Evolutionary conservation across 2,797 vertebrate genomes (phyloP), one percentile per base, ranked within the genome.

Genomic region (Epinephelus malabaricus): DNA sequence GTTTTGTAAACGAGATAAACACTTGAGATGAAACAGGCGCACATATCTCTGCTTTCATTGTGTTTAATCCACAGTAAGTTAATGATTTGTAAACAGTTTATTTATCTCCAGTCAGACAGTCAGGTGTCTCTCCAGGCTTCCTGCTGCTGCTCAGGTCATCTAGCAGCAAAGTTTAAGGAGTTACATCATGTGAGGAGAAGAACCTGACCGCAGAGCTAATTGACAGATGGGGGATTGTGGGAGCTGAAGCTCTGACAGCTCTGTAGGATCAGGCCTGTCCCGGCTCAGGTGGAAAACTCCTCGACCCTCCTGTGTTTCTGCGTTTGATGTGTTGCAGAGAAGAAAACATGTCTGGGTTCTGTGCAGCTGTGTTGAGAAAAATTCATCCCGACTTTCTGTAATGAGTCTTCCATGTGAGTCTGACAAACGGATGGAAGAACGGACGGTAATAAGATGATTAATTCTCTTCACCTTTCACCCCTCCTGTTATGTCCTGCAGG

Each of bases 401-500:
- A 30, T 7, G 65, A 69, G 21, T 62, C 65, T n/a, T 23, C 38
- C 15, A 30, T 6, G 19, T 5, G 55, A 46, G 45, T 49, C 3
- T 3, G 50, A 11, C 54, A 5, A 43, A 7, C 27, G 5, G 27
- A 30, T 1, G 5, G 27, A 30, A 30, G 5, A 30, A 30, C 5
- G 5, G 27, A 30, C 27, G 27, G 27, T 73, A 47, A 73, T 65
- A 58, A 34, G 10, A 70, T 10, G 47, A 50, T 67, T 67, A 15
- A 49, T 67, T 54, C 12, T 10, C 34, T 11, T 13, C 13, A 3
- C 9, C 2, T 30, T 30, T 30, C 27, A 30, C 2, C 12, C 0
- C 8, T 4, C 17, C 21, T 11, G 12, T 76, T 6, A 15, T 40
- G 53, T 59, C 46, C 83, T 38, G 6, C 94, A 99, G 98, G 98